Evolutionary conservation across 2,797 vertebrate species (phyloP), one percentile per base, ranked within the genome.

Genomic region (Hyperoplus immaculatus): DNA sequence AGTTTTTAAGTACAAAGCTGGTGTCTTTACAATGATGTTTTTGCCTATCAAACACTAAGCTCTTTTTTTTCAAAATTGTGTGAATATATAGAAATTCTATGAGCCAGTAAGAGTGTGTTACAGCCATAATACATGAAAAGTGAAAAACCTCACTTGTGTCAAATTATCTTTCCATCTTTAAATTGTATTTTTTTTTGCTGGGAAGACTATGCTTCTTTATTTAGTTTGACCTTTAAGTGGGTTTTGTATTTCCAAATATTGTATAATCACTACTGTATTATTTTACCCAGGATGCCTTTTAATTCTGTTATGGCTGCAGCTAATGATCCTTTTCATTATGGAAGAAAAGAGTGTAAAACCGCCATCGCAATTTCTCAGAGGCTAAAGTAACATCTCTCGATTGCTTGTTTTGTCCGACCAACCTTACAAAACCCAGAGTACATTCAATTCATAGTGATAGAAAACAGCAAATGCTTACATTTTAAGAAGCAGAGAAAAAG

Each of bases 331-430:
- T 59, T 41, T 46, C 15, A 56, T 46, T 18, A 10, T 9, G 5
- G 13, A 38, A 59, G 56, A 59, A 49, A 50, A 70, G n/a, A 21
- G 16, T 57, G 36, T n/a, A 16, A 58, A 67, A 45, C 36, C 15
- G 36, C 36, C 4, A 42, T 21, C 38, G n/a, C 38, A 66, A 6
- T 36, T 51, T 51, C 10, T 57, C 5, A 15, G 29, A 50, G 10
- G 6, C 14, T 6, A 50, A 49, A 13, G 63, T 57, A 29, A 41
- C 0, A 0, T 65, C 21, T 51, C 59, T n/a, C 41, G 36, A 67
- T 51, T 57, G 1, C 29, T 62, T 54, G 15, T 62, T 62, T 43
- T 38, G 49, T 56, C 36, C 3, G 1, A 36, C 38, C 41, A 54
- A 60, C 3, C 6, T 0, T 36, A 4, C 38, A 57, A 43, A 43